Conservation (phyloP, 2,797 vertebrate species). For the Eulemur albifrons region DNA sequence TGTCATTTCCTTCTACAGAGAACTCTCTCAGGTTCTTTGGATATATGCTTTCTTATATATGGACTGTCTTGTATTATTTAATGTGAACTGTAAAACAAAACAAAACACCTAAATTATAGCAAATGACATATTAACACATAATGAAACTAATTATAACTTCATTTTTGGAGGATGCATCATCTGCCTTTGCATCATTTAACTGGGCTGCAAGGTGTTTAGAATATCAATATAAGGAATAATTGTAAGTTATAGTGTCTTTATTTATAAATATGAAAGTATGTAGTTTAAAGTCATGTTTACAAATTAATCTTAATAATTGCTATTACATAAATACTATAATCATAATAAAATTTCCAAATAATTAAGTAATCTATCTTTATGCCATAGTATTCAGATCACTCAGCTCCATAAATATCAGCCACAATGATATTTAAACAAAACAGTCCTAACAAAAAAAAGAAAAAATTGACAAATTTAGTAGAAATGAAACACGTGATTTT, state of each 20-base stretch:
- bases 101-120: background rate
- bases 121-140: background rate
- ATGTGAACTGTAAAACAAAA: conserved; percentile 9
- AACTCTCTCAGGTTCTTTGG: conserved; percentile 18
- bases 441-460: conserved; percentile 17
- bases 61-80: background rate
- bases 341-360: conserved; percentile 26
- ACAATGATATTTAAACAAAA: conserved; percentile 22
- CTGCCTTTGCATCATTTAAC: background rate
- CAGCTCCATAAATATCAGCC: background rate
- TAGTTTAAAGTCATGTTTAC: conserved; percentile 44
- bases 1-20: background rate
- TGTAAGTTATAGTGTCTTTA: background rate
- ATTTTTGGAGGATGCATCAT: background rate
- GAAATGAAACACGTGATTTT: conserved; percentile 56
- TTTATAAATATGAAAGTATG: background rate
- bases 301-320: conserved; percentile 6
- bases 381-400: conserved; percentile 2
- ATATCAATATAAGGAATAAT: conserved; percentile 12
- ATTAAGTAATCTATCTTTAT: conserved; percentile 4
- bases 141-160: background rate
- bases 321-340: conserved; percentile 27
- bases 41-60: background rate
- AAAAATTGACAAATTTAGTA: conserved; percentile 30
- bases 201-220: background rate